Percentiles rank a stretch among this genome's conserved stretches.
These are phyloP conservation scores for Rhynchonycteris naso DNA, from an alignment of 2,797 vertebrate species.

Conservation along the genomic window DNA sequence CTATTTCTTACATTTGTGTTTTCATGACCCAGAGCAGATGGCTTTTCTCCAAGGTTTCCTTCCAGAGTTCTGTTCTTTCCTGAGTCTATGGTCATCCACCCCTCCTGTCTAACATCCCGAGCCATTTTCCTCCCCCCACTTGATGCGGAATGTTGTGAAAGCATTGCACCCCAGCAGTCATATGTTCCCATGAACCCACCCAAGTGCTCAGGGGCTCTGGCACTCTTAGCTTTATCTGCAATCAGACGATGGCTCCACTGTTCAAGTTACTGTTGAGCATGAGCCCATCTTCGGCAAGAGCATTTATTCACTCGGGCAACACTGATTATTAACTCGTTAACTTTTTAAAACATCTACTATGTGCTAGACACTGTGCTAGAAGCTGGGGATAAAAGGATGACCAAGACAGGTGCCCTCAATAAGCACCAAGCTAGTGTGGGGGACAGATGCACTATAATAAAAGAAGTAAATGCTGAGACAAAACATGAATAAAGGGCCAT, in stretches of 20 bases:
- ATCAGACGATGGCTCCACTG: background rate
- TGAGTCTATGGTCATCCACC: fast-evolving
- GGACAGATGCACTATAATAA: background rate
- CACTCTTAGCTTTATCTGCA: background rate
- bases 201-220: background rate
- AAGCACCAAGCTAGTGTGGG: background rate
- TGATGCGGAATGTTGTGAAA: background rate
- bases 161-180: background rate
- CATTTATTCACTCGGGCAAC: background rate
- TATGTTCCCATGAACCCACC: background rate
- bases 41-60: background rate
- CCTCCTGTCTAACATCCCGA: background rate
- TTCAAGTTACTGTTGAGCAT: background rate
- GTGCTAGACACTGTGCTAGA: background rate
- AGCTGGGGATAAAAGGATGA: too few relatives aligned
- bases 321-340: background rate
- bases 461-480: background rate
- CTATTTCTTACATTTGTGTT: background rate
- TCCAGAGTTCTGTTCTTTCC: background rate
- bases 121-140: background rate
- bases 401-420: background rate
- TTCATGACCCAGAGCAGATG: background rate
- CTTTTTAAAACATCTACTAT: background rate
- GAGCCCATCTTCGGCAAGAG: background rate
- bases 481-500: background rate